phyloP scores from a whole-genome alignment of 2,888 invertebrate genomes.

The Dasysyrphus albostriatus region DNA sequence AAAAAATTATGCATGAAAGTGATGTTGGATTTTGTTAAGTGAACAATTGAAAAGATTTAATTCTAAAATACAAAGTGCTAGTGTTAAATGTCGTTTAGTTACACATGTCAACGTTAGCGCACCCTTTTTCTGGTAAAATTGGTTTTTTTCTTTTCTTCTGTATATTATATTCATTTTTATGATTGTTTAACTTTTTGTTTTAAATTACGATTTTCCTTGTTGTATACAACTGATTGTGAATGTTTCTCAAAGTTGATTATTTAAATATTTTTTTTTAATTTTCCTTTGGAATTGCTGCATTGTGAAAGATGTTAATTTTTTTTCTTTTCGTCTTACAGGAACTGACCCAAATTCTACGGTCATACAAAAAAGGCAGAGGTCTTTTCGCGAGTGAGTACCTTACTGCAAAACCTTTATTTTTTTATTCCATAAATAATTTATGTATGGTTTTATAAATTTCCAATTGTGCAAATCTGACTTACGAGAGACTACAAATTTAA shows the following conservation, averaged over 20 bases:
- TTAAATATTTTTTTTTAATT: neutral
- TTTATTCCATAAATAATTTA: neutral
- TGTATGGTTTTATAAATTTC: neutral
- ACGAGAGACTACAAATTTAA: neutral
- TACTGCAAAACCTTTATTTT: neutral
- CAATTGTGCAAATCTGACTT: neutral
- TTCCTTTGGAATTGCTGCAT: neutral
- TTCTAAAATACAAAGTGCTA: conserved; percentile 6
- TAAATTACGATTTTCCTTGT: conserved; percentile 6
- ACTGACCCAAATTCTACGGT: conserved; percentile 78
- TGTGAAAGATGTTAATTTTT: neutral
- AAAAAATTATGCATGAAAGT: conserved; percentile 1
- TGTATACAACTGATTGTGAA: neutral
- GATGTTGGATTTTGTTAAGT: neutral
- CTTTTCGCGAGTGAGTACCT: conserved; percentile 76
- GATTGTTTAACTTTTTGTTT: neutral
- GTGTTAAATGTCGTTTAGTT: conserved; percentile 76
- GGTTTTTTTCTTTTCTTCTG: conserved; percentile 36
- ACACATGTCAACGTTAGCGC: conserved; percentile 78
- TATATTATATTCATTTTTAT: conserved; percentile 21
- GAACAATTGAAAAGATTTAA: conserved; percentile 4
- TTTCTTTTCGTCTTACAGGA: conserved; percentile 67
- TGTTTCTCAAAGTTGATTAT: neutral
- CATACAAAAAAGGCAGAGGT: conserved; percentile 76
- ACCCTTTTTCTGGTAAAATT: conserved; percentile 78